Base-by-base conservation (phyloP, 92 coral and sea anemone genomes). In the Epizoanthus scotinus region DNA sequence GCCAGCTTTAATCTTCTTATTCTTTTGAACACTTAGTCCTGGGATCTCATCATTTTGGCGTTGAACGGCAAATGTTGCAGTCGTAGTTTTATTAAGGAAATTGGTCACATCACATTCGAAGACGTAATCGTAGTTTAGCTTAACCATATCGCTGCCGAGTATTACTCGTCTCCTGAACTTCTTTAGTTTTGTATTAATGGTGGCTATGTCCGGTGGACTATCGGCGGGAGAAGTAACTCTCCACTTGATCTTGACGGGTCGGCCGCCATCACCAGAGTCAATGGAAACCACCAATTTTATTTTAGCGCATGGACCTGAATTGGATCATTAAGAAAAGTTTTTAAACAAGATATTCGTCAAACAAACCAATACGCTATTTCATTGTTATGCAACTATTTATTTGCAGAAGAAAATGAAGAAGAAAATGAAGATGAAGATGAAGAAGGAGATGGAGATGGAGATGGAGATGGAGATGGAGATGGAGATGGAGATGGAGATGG, bases 281-380 rank as follows among this genome's bases (percentile, higher is more conserved):
- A 67, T 54, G 9, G 0, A 19, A 52, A 54, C 38, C 40, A 19
- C 3, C 25, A 67, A 67, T 17, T 15, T 9, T 67, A 67, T 67
- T 34, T 67, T 52, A 38, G 72, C 72, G 14, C 72, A 67, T 20
- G 72, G 72, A 18, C 72, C 72, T 67, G 53, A 10, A 64, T 31
- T 47, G 12, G 52, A 47, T 47, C 52, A 47, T 10, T 13, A 15
- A 47, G 52, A 47, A 12, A 47, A 47, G 2, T 1, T 47, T 47
- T 9, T 47, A 47, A n/a, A n/a, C n/a, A 9, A 13, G 14, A 47
- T 0, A 9, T 8, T 2, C 40, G 6, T 34, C 40, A 34, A 34
- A 34, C 5, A 6, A 34, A 34, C 40, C n/a, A n/a, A n/a, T n/a
- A n/a, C n/a, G n/a, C n/a, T 40, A 6, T 40, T 40, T 40, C 8